A percentile compares a stretch with the other conserved stretches of the same genome.
phyloP scores from a whole-genome alignment of 1,140 invertebrate species.

The Kradibia gibbosae region DNA sequence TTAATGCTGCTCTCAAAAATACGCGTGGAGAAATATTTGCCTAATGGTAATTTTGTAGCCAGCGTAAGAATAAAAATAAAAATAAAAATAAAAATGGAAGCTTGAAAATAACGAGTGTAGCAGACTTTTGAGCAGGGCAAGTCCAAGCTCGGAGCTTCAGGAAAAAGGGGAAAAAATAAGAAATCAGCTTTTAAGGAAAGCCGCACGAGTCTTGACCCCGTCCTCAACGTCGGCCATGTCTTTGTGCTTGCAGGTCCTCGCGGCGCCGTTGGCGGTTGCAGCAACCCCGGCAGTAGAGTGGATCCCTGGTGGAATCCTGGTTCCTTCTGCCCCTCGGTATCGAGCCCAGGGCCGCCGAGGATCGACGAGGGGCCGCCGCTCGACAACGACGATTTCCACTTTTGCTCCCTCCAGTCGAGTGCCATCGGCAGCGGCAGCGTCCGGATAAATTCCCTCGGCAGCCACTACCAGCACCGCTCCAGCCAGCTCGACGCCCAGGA shows the following conservation, averaged over 20 bases:
- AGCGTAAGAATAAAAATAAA: no score
- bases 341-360: slow-evolving; percentile 63
- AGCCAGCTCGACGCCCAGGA: slow-evolving; percentile 32
- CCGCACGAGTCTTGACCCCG: no score
- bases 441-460: slow-evolving; percentile 42
- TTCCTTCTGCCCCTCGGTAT: slow-evolving; percentile 61
- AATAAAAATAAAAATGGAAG: not conserved
- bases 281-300: slow-evolving; percentile 68
- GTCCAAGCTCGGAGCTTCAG: no score
- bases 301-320: slow-evolving; percentile 69
- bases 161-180: no score
- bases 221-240: not conserved
- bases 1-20: not conserved
- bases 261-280: slow-evolving; percentile 72
- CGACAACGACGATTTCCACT: slow-evolving; percentile 52
- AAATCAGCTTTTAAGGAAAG: no score
- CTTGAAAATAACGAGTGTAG: not conserved
- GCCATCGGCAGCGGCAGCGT: slow-evolving; percentile 43
- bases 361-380: slow-evolving; percentile 61
- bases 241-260: slow-evolving; percentile 65
- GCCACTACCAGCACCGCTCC: slow-evolving; percentile 49
- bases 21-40: not conserved
- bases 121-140: not conserved
- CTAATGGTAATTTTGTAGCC: not conserved
- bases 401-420: slow-evolving; percentile 53